Percentiles rank a stretch among this genome's conserved stretches.
phyloP scores from a whole-genome alignment of 2,113 vertebrate genomes.

The Ameiurus melas region DNA sequence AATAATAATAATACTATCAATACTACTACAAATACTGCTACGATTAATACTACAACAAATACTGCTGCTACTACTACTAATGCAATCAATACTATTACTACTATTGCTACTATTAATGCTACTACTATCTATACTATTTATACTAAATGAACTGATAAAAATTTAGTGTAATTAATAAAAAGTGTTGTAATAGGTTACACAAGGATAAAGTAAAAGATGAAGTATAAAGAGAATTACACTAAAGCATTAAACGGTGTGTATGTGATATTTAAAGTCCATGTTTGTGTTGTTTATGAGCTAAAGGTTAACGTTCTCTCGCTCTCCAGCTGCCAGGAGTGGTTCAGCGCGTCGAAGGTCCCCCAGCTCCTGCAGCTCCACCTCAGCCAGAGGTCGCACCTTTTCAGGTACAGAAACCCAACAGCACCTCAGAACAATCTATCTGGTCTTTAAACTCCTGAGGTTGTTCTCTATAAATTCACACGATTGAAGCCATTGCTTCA shows the following conservation, averaged over 20 bases:
- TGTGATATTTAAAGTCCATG: not conserved
- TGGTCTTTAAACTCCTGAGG: not conserved
- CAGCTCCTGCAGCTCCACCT: not conserved
- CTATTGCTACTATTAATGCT: not conserved
- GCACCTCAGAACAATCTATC: not conserved
- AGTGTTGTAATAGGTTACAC: not conserved
- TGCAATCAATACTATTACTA: not conserved
- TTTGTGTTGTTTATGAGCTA: not conserved
- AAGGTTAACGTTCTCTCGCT: not conserved
- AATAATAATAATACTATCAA: no score
- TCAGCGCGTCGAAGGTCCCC: constrained; percentile 22
- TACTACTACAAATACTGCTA: no score
- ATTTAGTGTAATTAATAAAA: not conserved
- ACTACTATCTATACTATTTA: not conserved
- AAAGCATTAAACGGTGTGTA: not conserved
- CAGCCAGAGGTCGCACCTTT: constrained; percentile 30
- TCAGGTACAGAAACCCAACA: constrained; percentile 60
- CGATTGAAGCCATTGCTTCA: not conserved
- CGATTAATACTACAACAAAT: no score
- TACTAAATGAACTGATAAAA: no score
- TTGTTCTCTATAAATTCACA: not conserved
- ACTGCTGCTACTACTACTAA: not conserved
- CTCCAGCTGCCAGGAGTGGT: constrained; percentile 41
- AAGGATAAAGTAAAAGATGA: not conserved
- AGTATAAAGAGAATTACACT: not conserved